phyloP scores from a whole-genome alignment of 2,113 vertebrate genomes.

The Silurus glanis region DNA sequence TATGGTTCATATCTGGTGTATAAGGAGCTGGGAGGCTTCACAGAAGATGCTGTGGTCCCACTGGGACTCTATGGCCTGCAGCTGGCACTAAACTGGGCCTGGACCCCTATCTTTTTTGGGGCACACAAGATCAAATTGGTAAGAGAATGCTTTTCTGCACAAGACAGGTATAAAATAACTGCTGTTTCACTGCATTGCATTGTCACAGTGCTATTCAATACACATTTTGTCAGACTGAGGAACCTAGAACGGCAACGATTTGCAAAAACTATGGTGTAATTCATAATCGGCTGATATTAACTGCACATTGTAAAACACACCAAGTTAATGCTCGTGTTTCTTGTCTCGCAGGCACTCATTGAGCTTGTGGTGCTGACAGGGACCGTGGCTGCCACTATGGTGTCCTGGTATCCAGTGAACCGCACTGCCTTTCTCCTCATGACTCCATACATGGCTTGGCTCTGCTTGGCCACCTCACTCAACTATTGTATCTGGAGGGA shows the following conservation, averaged over 20 bases:
- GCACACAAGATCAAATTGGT: slow-evolving; percentile 79
- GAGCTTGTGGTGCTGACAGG: slow-evolving; percentile 77
- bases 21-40: slow-evolving; percentile 84
- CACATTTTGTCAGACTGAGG: not conserved
- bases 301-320: not conserved
- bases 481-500: slow-evolving; percentile 85
- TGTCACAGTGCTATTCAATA: not conserved
- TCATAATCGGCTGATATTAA: not conserved
- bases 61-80: slow-evolving; percentile 85
- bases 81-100: slow-evolving; percentile 83
- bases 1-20: slow-evolving; percentile 89
- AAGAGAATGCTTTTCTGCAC: slow-evolving; percentile 25
- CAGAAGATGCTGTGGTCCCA: slow-evolving; percentile 75
- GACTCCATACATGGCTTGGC: slow-evolving; percentile 85
- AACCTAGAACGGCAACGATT: not conserved
- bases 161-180: not conserved
- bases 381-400: slow-evolving; percentile 73
- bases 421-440: slow-evolving; percentile 77
- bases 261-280: not conserved
- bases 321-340: not conserved
- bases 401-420: slow-evolving; percentile 83
- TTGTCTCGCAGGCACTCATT: not conserved
- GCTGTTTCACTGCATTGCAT: not conserved
- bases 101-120: slow-evolving; percentile 82
- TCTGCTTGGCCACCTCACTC: slow-evolving; percentile 79